Conservation (phyloP, 2,797 vertebrate species). For the Sebastes itinus region DNA sequence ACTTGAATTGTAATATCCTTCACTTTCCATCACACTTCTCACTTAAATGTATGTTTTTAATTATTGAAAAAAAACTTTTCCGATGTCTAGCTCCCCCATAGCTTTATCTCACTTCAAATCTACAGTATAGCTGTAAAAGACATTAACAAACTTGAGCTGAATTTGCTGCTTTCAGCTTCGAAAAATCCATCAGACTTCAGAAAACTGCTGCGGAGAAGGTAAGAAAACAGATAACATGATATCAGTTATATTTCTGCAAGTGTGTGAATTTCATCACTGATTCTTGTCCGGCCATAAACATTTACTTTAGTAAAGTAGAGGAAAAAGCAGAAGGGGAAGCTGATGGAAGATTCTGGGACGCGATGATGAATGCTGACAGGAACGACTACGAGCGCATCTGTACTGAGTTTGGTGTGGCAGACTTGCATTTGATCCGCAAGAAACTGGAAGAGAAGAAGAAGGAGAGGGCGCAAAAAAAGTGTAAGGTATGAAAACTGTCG, state of each 20-base stretch:
- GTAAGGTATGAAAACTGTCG: slow-evolving; percentile 73
- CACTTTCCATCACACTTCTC: background rate
- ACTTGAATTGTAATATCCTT: background rate
- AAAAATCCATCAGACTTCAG: slow-evolving; percentile 83
- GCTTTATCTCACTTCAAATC: background rate
- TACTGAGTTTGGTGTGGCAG: slow-evolving; percentile 82
- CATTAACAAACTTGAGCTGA: background rate
- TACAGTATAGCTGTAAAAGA: background rate
- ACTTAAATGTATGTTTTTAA: background rate
- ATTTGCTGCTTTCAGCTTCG: slow-evolving; percentile 47
- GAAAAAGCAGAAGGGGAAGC: slow-evolving; percentile 45
- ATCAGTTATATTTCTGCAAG: background rate
- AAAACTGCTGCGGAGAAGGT: slow-evolving; percentile 87
- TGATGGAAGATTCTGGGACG: slow-evolving; percentile 83
- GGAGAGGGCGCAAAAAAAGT: slow-evolving; percentile 71
- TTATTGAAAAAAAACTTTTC: background rate
- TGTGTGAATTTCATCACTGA: background rate
- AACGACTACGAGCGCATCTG: slow-evolving; percentile 90
- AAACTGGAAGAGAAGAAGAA: slow-evolving; percentile 83
- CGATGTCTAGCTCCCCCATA: background rate
- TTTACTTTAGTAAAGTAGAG: slow-evolving; percentile 52
- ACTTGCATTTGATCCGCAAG: slow-evolving; percentile 84
- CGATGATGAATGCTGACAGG: slow-evolving; percentile 84
- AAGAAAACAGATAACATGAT: slow-evolving; percentile 18
- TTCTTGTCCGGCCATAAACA: background rate